Base-by-base conservation (phyloP, 2,888 invertebrate species). In the Diarsia rubi region DNA sequence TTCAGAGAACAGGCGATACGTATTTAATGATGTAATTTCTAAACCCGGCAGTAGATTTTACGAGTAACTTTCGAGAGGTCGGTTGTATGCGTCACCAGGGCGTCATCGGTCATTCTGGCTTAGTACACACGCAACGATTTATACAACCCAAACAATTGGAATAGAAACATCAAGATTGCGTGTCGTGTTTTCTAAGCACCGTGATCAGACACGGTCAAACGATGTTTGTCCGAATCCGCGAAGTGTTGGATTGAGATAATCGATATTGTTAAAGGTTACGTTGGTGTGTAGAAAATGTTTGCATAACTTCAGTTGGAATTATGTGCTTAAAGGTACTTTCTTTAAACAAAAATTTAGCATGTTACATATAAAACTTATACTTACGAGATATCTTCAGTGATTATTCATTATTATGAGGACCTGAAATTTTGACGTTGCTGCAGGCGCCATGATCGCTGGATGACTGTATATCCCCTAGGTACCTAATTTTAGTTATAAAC, bases 111-210 rank as follows among this genome's bases (percentile, higher is more conserved):
- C 78, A 82, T 83, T 88, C 78, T 63, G 73, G 73, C 68, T 65
- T 67, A 73, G 77, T 77, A 69, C 59, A 79, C 66, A 81, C 75
- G 82, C 73, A 81, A 69, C 72, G 67, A 74, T 80, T 71, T 67
- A 73, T 75, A 77, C 68, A 77, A 66, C 62, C 59, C 74, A 80
- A 79, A 85, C 86, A 88, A 87, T 87, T 76, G 76, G 49, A 86
- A 88, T 85, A 74, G 79, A 84, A 85, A 84, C 83, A 86, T 81
- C 79, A 74, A 75, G 80, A 76, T 78, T 78, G 78, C 88, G 87
- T 88, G 86, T 81, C 80, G 70, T 69, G 86, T 71, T 86, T 87
- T 86, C 79, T 80, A 83, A 80, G 69, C 72, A 72, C 65, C 16
- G 52, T 74, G 63, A 73, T 86, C 82, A 78, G 87, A 75, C 74